Percentiles rank a stretch among this genome's conserved stretches.
Conservation (phyloP, 2,113 vertebrate genomes). For the Ellobius talpinus region DNA sequence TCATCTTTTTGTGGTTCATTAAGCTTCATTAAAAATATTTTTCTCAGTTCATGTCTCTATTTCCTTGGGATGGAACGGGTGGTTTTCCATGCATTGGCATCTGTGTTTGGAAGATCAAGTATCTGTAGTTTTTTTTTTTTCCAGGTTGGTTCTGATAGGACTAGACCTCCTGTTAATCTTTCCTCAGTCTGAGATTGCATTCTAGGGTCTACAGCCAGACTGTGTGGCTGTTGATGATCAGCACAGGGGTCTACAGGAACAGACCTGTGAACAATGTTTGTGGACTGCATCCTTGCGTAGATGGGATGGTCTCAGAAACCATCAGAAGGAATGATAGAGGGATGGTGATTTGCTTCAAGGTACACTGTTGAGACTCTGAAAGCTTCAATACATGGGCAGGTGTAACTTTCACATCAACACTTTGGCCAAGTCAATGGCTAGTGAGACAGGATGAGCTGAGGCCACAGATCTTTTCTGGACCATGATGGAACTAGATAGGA, state of each 20-base stretch:
- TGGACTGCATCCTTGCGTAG: background rate
- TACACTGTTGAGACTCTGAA: background rate
- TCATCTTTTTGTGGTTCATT: background rate
- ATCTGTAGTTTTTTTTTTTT: background rate
- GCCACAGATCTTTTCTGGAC: too few species aligned
- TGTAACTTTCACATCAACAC: background rate
- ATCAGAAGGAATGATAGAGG: background rate
- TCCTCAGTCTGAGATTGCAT: background rate
- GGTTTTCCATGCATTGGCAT: background rate
- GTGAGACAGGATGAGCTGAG: too few species aligned
- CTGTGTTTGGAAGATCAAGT: background rate
- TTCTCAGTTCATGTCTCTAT: background rate
- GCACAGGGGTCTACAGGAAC: background rate
- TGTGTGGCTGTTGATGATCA: background rate
- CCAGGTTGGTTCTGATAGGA: background rate
- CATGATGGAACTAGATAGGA: background rate
- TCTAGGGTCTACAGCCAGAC: background rate
- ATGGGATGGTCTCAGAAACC: background rate
- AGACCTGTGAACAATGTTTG: too few species aligned
- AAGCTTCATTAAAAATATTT: background rate
- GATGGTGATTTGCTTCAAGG: background rate
- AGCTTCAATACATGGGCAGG: background rate
- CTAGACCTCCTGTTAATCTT: background rate
- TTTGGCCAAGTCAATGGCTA: background rate
- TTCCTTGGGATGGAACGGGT: background rate